A percentile compares a stretch with the other conserved stretches of the same genome.
Evolutionary conservation across 2,888 invertebrate genomes (phyloP).

Genomic region (Drosophila dives): DNA sequence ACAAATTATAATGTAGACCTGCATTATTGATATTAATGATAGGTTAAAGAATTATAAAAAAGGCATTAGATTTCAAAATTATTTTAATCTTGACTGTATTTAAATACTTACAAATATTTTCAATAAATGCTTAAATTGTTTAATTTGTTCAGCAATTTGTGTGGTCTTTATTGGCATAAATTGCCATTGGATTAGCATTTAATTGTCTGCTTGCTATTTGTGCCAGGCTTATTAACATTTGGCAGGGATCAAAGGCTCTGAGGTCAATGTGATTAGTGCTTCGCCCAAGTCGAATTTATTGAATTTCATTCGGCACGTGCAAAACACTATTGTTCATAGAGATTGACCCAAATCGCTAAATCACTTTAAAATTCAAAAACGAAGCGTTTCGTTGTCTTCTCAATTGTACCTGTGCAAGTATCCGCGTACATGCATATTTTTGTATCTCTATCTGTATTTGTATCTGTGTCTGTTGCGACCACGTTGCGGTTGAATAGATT

Average conservation of each 20-base stretch:
- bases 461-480: conserved; percentile 60
- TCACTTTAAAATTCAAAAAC: conserved; percentile 39
- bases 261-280: conserved; percentile 59
- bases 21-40: no score
- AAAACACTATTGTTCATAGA: conserved; percentile 56
- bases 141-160: conserved; percentile 16
- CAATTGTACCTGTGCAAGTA: conserved; percentile 22
- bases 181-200: conserved; percentile 46
- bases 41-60: not conserved
- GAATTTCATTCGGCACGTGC: conserved; percentile 61
- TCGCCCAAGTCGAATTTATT: conserved; percentile 48
- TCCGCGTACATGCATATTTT: conserved; percentile 4
- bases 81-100: no score
- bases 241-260: conserved; percentile 36
- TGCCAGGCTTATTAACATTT: conserved; percentile 33
- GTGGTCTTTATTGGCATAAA: conserved; percentile 23
- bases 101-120: not conserved
- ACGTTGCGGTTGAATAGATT: conserved; percentile 77
- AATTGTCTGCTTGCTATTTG: conserved; percentile 21
- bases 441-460: conserved; percentile 31
- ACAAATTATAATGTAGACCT: not conserved
- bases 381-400: conserved; percentile 38
- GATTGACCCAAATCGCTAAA: conserved; percentile 72
- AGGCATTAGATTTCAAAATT: not conserved
- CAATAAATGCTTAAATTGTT: conserved; percentile 5